phyloP scores from a whole-genome alignment of 1,140 invertebrate species.

The Micrasema longulum region DNA sequence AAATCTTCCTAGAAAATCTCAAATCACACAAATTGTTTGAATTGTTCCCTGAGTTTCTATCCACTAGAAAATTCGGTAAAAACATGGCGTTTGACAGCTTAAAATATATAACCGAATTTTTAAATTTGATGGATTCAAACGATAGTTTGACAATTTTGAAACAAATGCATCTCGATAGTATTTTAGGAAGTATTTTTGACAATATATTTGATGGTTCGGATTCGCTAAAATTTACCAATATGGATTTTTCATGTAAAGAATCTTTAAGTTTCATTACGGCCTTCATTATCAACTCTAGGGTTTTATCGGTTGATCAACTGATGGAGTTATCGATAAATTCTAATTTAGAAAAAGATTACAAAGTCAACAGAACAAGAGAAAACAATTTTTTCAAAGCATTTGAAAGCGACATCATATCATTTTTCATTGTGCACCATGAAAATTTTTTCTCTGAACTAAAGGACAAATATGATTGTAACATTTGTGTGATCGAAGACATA shows the following conservation, averaged over 20 bases:
- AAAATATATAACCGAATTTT: not conserved
- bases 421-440: slow-evolving; percentile 19
- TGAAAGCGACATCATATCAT: slow-evolving; percentile 11
- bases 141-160: not conserved
- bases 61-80: not conserved
- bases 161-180: too few species aligned
- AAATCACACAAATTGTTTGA: not conserved
- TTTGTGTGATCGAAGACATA: slow-evolving; percentile 14
- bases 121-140: not conserved
- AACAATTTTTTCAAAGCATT: slow-evolving; percentile 22
- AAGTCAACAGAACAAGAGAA: not conserved
- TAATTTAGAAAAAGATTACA: too few species aligned
- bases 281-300: slow-evolving; percentile 10
- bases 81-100: not conserved
- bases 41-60: not conserved
- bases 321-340: not conserved
- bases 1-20: not conserved
- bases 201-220: not conserved
- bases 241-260: not conserved
- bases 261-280: not conserved
- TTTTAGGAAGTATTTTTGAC: slow-evolving; percentile 4
- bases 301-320: not conserved
- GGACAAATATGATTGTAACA: not conserved
- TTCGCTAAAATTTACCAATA: not conserved
- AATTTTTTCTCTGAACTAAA: slow-evolving; percentile 15